These are phyloP conservation scores for Gymnodraco acuticeps DNA, from an alignment of 2,797 vertebrate species.

Conservation along the genomic window DNA sequence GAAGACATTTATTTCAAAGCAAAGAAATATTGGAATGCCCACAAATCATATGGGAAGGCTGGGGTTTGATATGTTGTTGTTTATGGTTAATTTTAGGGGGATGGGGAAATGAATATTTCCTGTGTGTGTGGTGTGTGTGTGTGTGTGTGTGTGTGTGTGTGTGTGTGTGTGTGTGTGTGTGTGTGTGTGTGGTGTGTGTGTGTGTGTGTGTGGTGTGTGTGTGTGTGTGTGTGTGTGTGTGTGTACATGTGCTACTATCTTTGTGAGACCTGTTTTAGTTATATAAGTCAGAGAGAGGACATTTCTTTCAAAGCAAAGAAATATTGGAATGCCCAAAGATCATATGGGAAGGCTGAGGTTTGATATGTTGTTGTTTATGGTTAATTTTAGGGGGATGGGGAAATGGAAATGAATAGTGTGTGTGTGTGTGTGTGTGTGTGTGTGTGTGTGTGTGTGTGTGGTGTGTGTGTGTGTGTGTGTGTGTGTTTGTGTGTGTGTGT, in stretches of 20 bases:
- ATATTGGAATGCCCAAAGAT: conserved; percentile 20
- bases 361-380: conserved; percentile 7
- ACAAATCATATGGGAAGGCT: conserved; percentile 2
- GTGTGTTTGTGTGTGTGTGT: too few species aligned
- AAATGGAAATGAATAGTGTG: not conserved
- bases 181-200: too few species aligned
- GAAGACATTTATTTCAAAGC: conserved; percentile 15
- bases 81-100: conserved; percentile 20
- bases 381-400: conserved; percentile 17
- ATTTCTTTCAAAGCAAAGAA: conserved; percentile 22
- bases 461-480: too few species aligned
- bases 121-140: too few species aligned
- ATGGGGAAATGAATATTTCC: too few species aligned
- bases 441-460: too few species aligned
- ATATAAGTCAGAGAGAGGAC: conserved; percentile 4
- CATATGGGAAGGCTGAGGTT: conserved; percentile 9
- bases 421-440: too few species aligned
- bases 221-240: too few species aligned
- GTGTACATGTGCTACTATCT: conserved; percentile 28
- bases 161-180: too few species aligned
- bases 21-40: conserved; percentile 22
- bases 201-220: too few species aligned
- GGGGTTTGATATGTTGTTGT: conserved; percentile 22
- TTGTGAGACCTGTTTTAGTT: conserved; percentile 40
- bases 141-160: too few species aligned